Evolutionary conservation across 2,113 vertebrate species (phyloP), one percentile per base, ranked within the genome.

Genomic region (Agelaius tricolor): DNA sequence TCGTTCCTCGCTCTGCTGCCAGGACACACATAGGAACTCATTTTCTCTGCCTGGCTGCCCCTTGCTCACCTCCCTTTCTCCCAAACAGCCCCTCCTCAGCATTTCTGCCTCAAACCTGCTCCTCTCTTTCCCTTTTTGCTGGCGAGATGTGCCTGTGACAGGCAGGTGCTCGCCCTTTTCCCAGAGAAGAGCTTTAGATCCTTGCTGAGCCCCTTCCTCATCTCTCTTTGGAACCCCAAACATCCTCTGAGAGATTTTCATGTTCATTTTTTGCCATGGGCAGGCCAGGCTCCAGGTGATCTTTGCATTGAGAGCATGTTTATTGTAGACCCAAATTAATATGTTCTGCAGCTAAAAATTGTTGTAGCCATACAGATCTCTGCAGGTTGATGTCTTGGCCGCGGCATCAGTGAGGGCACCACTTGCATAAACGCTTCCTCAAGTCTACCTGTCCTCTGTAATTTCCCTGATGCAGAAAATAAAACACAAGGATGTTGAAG

Each of bases 1-100:
- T 24, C 80, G 71, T 80, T 93, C 57, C 62, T 84, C 8, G 1
- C 39, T 39, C 10, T 74, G 46, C 75, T 92, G 79, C 88, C 85
- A 92, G 90, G 79, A 96, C 83, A 92, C 82, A 88, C 88, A 39
- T 66, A 93, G 82, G 21, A 75, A 24, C 66, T 87, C 28, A 10
- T 26, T 2, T 54, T 82, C 74, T 30, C 57, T 67, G 65, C 69
- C 61, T 82, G 65, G 23, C 57, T 8, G 9, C 62, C 75, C 77
- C 76, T 72, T 30, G 2, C 41, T 83, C 2, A 0, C 16, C 37
- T 88, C 18, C 19, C 44, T 68, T 49, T 68, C 28, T 54, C 59
- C 21, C 44, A 41, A 2, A 14, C 2, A 0, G 8, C 23, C 22
- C 17, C 26, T 73, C 7, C 62, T 30, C 43, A 20, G 30, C 39